Base-by-base conservation (phyloP, 2,888 invertebrate genomes). In the Agrypnus murinus region DNA sequence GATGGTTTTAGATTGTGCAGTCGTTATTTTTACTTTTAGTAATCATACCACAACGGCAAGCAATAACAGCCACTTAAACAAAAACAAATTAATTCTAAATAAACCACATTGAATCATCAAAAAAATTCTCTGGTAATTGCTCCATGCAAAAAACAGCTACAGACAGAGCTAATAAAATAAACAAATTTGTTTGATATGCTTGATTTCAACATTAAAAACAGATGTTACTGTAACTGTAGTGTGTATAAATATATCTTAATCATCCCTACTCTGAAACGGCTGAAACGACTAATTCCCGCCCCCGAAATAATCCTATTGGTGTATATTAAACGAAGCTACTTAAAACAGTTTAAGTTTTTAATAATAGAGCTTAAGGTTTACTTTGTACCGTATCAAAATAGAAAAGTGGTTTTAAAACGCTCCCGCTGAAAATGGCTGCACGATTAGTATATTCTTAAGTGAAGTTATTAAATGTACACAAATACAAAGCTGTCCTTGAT, bases 181-280 rank as follows among this genome's bases (percentile, higher is more conserved):
- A 57, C 40, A 36, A 14, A 58, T 65, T 65, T 57, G 58, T 65
- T 65, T 34, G 32, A 58, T 12, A 65, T 57, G 58, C 48, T 50
- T 46, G 65, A 70, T 50, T 62, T 67, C 62, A 50, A 66, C 67
- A 66, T 57, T 36, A 65, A 65, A 70, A 65, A 70, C 77, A 79
- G 72, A 77, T 79, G 76, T 74, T 65, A 58, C 7, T 3, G 12
- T 2, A 14, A 55, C 25, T 2, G 25, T 25, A 25, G 25, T n/a
- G n/a, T n/a, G n/a, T 25, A 25, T 80, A 81, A 81, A 80, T 79
- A 80, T 80, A 81, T 79, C 79, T 81, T 77, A 80, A 81, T 80
- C 78, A 79, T 77, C 79, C 79, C 80, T 75, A 64, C 77, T 64
- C 67, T 36, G 8, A 17, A 25, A 10, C 31, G n/a, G 2, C 4